These are phyloP conservation scores for Typhlichthys eigenmanni DNA, from an alignment of 2,797 vertebrate species.

Conservation along the genomic window DNA sequence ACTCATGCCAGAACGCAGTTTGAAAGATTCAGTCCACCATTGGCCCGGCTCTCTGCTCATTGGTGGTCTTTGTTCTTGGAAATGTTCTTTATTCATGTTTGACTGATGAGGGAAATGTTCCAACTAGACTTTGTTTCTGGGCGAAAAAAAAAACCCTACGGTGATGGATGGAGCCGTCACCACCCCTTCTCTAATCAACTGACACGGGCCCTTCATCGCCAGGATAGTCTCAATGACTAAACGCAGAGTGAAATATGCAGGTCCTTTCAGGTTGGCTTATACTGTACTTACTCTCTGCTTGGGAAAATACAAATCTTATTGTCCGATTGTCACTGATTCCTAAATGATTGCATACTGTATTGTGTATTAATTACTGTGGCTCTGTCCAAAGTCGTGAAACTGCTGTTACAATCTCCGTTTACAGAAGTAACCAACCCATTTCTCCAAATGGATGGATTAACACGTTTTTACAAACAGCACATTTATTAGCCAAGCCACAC, in stretches of 20 bases:
- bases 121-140: constrained; percentile 46
- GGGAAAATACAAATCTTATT: background rate
- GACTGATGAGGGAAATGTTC: constrained; percentile 63
- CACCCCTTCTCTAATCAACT: constrained; percentile 62
- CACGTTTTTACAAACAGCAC: background rate
- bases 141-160: constrained; percentile 51
- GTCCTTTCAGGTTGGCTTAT: constrained; percentile 28
- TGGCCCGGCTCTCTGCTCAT: constrained; percentile 39
- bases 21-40: constrained; percentile 43
- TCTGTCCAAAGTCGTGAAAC: background rate
- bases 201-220: constrained; percentile 55
- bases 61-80: constrained; percentile 56
- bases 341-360: background rate
- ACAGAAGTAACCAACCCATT: background rate
- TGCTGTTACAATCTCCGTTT: background rate
- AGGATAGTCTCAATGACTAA: constrained; percentile 40
- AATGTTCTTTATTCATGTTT: constrained; percentile 39
- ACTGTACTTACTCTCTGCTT: constrained; percentile 5
- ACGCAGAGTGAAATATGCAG: constrained; percentile 39
- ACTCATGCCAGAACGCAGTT: constrained; percentile 58
- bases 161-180: constrained; percentile 66
- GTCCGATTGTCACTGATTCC: background rate
- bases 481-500: background rate
- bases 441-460: background rate
- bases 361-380: background rate